Evolutionary conservation across 1,140 invertebrate species (phyloP).

Genomic region (Euura lappo): DNA sequence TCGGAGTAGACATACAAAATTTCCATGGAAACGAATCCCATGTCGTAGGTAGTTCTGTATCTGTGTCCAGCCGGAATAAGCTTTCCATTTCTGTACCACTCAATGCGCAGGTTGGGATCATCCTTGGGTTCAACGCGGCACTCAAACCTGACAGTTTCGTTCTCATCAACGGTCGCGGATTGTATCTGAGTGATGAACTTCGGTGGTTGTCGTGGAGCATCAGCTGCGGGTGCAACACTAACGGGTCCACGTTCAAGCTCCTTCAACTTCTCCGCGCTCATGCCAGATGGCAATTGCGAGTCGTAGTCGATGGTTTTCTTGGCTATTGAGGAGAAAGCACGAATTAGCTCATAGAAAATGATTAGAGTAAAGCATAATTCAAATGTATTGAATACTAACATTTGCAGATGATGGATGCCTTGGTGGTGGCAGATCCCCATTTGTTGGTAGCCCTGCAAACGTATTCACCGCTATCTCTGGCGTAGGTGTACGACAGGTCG

Average conservation of each 20-base stretch:
- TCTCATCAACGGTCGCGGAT: conserved; percentile 82
- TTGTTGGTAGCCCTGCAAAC: conserved; percentile 85
- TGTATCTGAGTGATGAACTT: conserved; percentile 87
- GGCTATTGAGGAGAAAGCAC: conserved; percentile 52
- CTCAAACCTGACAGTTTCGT: conserved; percentile 92
- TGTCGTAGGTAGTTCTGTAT: conserved; percentile 90
- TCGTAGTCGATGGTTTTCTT: conserved; percentile 91
- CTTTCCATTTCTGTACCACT: conserved; percentile 94
- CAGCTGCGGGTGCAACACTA: conserved; percentile 70
- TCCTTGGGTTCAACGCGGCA: conserved; percentile 93
- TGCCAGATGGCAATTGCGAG: conserved; percentile 90
- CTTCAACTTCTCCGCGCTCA: conserved; percentile 90
- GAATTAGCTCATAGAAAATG: conserved; percentile 7
- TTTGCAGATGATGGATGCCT: conserved; percentile 82
- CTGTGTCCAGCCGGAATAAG: conserved; percentile 86
- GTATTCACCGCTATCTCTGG: conserved; percentile 86
- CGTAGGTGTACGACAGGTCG: conserved; percentile 86
- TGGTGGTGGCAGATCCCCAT: conserved; percentile 84
- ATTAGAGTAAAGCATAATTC: conserved; percentile 10
- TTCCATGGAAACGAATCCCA: conserved; percentile 94
- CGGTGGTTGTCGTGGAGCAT: conserved; percentile 74
- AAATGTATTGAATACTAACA: conserved; percentile 44
- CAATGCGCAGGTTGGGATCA: conserved; percentile 89
- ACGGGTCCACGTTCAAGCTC: conserved; percentile 88
- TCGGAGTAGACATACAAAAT: conserved; percentile 92